Base-by-base conservation (phyloP, 2,888 invertebrate species). In the Drosophila incognita region DNA sequence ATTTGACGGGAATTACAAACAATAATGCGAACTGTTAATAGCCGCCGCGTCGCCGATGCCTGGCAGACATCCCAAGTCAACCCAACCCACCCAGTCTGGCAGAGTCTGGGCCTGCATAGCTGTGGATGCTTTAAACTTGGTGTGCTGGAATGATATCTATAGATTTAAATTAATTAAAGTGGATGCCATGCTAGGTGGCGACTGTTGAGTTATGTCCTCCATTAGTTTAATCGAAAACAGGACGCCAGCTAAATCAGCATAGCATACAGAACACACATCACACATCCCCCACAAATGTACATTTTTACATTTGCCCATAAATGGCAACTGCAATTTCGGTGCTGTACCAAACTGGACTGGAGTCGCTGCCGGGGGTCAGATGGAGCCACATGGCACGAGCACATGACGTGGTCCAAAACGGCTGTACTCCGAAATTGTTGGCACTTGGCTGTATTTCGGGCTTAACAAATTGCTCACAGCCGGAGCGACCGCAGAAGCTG, bases 201-300 rank as follows among this genome's bases (percentile, higher is more conserved):
- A 36, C 58, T 46, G 56, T 62, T 78, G 83, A 83, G 70, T 83
- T 86, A 83, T 82, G 74, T 57, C 65, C 49, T 73, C 82, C 87
- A 84, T 86, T 84, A 83, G 84, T 73, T 79, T 70, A 80, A 83
- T 84, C 82, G 70, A 80, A 86, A 86, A 74, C 62, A 71, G 57
- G 35, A 66, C 60, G 46, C 49, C 29, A 72, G 65, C 69, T 63
- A 66, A 80, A 72, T 71, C 66, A 38, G 38, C 51, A 58, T n/a
- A 42, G 65, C 54, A 38, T 8, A 31, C 36, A 38, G 49, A 31
- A 52, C 56, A 54, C n/a, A 40, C 65, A 29, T 52, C 54, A 49
- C n/a, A 40, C 65, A 27, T 52, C 54, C 24, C 40, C 59, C 42
- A 31, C 18, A 57, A 42, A 59, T 58, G 27, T 33, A 48, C 51